Evolutionary conservation across 2,888 invertebrate species (phyloP), one percentile per base, ranked within the genome.

Genomic region (Agonopterix alstromeriana): DNA sequence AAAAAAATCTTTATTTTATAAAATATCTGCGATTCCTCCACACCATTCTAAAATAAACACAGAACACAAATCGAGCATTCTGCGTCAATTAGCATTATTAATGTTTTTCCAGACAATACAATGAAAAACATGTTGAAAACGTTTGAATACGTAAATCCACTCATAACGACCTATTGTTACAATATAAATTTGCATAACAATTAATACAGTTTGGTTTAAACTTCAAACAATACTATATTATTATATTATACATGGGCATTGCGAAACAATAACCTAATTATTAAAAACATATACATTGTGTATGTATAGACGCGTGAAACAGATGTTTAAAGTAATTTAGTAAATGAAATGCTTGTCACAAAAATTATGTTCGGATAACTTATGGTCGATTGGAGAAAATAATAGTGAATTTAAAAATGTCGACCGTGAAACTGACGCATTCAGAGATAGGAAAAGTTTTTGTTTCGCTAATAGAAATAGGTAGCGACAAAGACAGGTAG

Each of bases 81-180:
- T 70, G 60, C 70, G 69, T 76, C 70, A 72, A 76, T 76, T 73
- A 72, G 65, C 64, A 65, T 67, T 68, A 74, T 75, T 70, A 67
- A 69, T 66, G 58, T 55, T 48, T 53, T 49, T 49, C 27, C 35
- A 47, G 61, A 68, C 58, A 68, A 69, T 61, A 49, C 49, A 52
- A 54, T 53, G 61, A 60, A 73, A 73, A 69, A 73, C 60, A 68
- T 59, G 55, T 62, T 61, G 57, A 56, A 67, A 65, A 60, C 52
- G 48, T 50, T 50, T 55, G 46, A 58, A 63, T 58, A 70, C 65
- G 65, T 63, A 65, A 64, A 67, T 63, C 65, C 62, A 59, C 58
- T 67, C 58, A 56, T 61, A 61, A 56, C 55, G 48, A 49, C 27
- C 58, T 55, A 61, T 63, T 61, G 61, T 68, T 56, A 47, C 36